Evolutionary conservation across 2,113 vertebrate genomes (phyloP), one percentile per base, ranked within the genome.

Genomic region (Phaethon lepturus): DNA sequence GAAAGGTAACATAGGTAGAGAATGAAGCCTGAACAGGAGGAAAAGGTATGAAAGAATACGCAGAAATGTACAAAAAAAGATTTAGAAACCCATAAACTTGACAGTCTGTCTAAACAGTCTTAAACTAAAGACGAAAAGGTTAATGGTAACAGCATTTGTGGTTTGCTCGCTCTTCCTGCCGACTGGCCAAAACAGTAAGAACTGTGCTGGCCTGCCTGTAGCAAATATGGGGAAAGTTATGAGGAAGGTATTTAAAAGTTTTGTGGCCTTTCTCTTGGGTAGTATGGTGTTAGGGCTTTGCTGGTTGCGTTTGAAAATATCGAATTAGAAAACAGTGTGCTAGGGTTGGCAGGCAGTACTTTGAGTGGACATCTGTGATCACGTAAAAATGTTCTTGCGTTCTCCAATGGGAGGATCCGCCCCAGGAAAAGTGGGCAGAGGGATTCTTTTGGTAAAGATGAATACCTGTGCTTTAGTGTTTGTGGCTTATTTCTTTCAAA

Each of bases 81-180:
- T 63, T 38, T 38, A 38, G 31, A 83, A 81, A 45, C 4, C 0
- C 40, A 20, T 78, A 49, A 83, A 79, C 38, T 42, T 62, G 25
- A 45, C 19, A 18, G 47, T 63, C 47, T 87, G 33, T 85, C 14
- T 93, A 62, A 94, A 76, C 24, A 53, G 35, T 31, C 31, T 84
- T 75, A 88, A 86, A 44, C 42, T 71, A 25, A 86, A 94, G 59
- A 38, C 63, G 17, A 13, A 47, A 68, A 94, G 64, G 68, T 84
- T 95, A 81, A 75, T 82, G 74, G 77, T 45, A 81, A 42, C 81
- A 75, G 69, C 20, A 0, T 63, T 91, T 94, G 94, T 78, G 93
- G 95, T 85, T 97, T 93, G 25, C 60, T 75, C 44, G 22, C 40
- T 86, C 89, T 78, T 96, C 87, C 93, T 96, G 92, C 81, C 71